Base-by-base conservation (phyloP, 2,888 invertebrate genomes). In the Macrophya alboannulata region DNA sequence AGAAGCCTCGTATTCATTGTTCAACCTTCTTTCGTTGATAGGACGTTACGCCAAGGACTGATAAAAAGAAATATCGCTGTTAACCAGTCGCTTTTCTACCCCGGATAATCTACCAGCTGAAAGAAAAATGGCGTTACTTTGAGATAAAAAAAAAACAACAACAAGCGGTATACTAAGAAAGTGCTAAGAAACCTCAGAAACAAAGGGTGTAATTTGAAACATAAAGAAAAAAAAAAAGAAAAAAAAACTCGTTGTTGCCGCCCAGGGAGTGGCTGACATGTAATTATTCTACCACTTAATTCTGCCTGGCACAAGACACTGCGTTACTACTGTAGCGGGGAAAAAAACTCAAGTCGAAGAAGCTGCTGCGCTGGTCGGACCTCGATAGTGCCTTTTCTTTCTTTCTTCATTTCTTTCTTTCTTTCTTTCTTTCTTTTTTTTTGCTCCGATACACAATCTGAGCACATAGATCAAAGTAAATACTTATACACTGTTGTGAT, bases 271-370 rank as follows among this genome's bases (percentile, higher is more conserved):
- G 84, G 72, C 82, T 86, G 88, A 89, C 88, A 86, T 85, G 87
- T 85, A 87, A 88, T 88, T 88, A 88, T 88, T 87, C 86, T 82
- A 85, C 65, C 83, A 86, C 84, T 88, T 86, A 85, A 83, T 83
- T 71, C 83, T 51, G 83, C 48, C 83, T 31, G 83, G 68, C 71
- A 68, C 51, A 71, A 83, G 83, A 83, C 71, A 83, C 83, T 71
- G 48, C 51, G 71, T 68, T 48, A 71, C 68, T 68, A 83, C 48
- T 68, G 31, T 77, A 31, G 77, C 77, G 43, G 72, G 43, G 72
- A 74, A 74, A 74, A 74, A 74, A 74, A 74, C 43, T 45, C 45
- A 9, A 21, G 72, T 74, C 45, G 45, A 21, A 15, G 21, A 74
- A 40, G 71, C 71, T 43, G 71, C 51, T 40, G 71, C 15, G 25